A percentile compares a stretch with the other conserved stretches of the same genome.
These are phyloP conservation scores for Drosophila albomicans DNA, from an alignment of 1,140 invertebrate species.

Conservation along the genomic window DNA sequence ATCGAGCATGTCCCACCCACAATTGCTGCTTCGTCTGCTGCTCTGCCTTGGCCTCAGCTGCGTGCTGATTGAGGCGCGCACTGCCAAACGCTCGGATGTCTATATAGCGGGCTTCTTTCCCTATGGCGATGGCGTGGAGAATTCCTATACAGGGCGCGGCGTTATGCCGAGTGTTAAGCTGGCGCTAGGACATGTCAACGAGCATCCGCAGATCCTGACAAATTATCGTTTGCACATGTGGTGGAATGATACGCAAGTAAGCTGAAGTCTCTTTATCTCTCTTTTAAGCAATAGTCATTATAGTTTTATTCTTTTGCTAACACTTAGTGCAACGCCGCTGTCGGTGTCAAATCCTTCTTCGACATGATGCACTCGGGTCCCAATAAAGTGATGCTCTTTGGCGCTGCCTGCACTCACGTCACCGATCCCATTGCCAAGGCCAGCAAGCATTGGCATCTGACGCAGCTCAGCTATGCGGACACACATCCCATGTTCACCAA, in stretches of 20 bases:
- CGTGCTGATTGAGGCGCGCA: constrained; percentile 43
- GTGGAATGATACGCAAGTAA: constrained; percentile 97
- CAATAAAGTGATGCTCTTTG: constrained; percentile 97
- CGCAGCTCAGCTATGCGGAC: constrained; percentile 98
- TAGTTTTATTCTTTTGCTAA: constrained; percentile 64
- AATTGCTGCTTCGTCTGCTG: constrained; percentile 24
- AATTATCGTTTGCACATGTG: constrained; percentile 96
- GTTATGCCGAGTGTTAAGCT: constrained; percentile 97
- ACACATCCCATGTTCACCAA: constrained; percentile 99
- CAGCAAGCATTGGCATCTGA: constrained; percentile 97
- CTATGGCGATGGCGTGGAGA: constrained; percentile 91
- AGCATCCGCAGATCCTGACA: constrained; percentile 91
- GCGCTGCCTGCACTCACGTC: constrained; percentile 97
- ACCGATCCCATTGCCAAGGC: constrained; percentile 99
- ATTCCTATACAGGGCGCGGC: constrained; percentile 91
- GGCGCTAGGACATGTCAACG: constrained; percentile 96
- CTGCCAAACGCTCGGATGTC: constrained; percentile 87
- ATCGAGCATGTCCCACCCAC: constrained; percentile 51
- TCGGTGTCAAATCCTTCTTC: constrained; percentile 99
- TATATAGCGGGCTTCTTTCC: constrained; percentile 97
- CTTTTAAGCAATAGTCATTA: background rate
- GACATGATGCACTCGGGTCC: constrained; percentile 98
- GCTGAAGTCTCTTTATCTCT: constrained; percentile 26
- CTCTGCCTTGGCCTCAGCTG: constrained; percentile 30
- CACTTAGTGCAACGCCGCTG: constrained; percentile 97